Conservation (phyloP, 2,888 invertebrate species). For the Molanna angustata region DNA sequence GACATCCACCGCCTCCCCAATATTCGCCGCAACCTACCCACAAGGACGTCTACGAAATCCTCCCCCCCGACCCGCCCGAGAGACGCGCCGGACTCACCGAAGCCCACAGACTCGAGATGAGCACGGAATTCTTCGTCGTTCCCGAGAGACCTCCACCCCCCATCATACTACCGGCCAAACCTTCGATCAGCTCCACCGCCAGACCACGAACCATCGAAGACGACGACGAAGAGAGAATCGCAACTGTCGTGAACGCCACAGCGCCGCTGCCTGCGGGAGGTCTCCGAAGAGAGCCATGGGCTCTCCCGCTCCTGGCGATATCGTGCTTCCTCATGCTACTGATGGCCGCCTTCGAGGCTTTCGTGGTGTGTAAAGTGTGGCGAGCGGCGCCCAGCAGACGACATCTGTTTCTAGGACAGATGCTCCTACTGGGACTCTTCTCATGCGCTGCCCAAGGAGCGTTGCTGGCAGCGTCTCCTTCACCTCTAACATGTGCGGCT, state of each 20-base stretch:
- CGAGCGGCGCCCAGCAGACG: conserved; percentile 79
- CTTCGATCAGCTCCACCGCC: conserved; percentile 40
- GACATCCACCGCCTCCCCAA: too few species aligned
- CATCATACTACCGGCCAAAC: too few species aligned
- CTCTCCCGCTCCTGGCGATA: conserved; percentile 81
- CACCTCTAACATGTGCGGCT: conserved; percentile 75
- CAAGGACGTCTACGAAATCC: too few species aligned
- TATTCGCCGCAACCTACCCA: too few species aligned
- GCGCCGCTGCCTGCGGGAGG: conserved; percentile 40
- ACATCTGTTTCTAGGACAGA: conserved; percentile 84
- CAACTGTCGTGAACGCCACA: conserved; percentile 24
- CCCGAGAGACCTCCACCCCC: conserved; percentile 55
- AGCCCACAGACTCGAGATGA: conserved; percentile 67
- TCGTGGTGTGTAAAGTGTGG: conserved; percentile 82
- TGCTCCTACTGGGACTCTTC: conserved; percentile 80
- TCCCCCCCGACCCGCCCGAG: too few species aligned
- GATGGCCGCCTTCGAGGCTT: conserved; percentile 85
- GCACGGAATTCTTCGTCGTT: conserved; percentile 80
- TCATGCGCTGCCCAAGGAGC: conserved; percentile 77
- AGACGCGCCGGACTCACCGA: conserved; percentile 41
- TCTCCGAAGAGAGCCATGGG: conserved; percentile 80
- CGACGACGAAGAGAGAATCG: conserved; percentile 23
- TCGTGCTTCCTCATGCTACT: conserved; percentile 81
- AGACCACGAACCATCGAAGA: conserved; percentile 36
- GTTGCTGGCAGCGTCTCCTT: conserved; percentile 74